phyloP scores from a whole-genome alignment of 2,113 vertebrate species.

The Castor canadensis region DNA sequence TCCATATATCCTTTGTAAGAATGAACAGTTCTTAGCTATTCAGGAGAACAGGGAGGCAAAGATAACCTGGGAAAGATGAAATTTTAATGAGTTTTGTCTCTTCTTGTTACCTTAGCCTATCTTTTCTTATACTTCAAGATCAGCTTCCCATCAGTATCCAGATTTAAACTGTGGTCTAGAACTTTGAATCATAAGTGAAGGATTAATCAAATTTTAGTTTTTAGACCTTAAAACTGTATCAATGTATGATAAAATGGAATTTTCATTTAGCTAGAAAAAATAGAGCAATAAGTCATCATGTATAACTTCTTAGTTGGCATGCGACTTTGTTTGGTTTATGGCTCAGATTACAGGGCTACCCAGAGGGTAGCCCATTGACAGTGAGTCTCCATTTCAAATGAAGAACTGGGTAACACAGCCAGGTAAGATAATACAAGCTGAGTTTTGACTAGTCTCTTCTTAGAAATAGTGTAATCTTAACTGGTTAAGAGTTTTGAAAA shows the following conservation, averaged over 20 bases:
- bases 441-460: neutral
- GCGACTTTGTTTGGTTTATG: neutral
- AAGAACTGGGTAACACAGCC: neutral
- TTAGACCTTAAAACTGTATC: neutral
- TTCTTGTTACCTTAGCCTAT: neutral
- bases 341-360: neutral
- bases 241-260: neutral
- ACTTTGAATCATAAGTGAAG: slow-evolving; percentile 5
- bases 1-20: neutral
- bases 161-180: neutral
- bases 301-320: neutral
- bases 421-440: neutral
- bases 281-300: neutral
- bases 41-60: neutral
- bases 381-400: neutral
- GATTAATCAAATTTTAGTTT: neutral
- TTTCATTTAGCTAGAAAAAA: slow-evolving; percentile 33
- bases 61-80: neutral
- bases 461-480: neutral
- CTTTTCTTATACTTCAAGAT: neutral
- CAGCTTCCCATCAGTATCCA: neutral
- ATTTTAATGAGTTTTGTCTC: neutral
- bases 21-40: neutral
- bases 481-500: neutral
- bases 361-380: neutral